Conservation (phyloP, 1,140 invertebrate species). For the Ceratina australensis region DNA sequence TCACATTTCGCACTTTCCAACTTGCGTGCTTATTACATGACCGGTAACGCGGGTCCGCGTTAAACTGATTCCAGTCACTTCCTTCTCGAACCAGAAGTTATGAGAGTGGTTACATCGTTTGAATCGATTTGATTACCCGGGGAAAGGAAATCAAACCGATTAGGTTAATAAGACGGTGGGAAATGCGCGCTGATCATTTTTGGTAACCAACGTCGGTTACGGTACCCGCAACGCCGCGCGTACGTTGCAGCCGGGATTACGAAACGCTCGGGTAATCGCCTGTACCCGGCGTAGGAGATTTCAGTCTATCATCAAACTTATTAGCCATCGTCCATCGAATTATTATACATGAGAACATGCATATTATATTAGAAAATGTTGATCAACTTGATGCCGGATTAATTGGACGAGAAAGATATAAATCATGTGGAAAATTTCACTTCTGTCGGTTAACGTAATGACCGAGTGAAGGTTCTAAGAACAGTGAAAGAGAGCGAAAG, state of each 20-base stretch:
- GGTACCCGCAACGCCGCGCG: background rate
- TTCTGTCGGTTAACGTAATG: constrained; percentile 6
- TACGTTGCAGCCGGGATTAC: background rate
- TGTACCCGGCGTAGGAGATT: background rate
- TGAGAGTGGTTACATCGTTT: background rate
- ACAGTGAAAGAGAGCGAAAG: constrained; percentile 17
- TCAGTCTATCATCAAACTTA: background rate
- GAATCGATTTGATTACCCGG: no score
- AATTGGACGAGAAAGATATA: background rate
- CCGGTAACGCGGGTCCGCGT: background rate
- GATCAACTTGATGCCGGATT: background rate
- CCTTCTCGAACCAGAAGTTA: background rate
- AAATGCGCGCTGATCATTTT: background rate
- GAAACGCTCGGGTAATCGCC: background rate
- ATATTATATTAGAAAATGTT: no score
- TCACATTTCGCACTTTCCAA: constrained; percentile 42
- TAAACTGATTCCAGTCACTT: background rate
- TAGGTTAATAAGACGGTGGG: background rate
- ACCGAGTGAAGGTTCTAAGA: background rate
- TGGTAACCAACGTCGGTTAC: background rate
- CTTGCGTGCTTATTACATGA: constrained; percentile 8
- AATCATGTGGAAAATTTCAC: constrained; percentile 18
- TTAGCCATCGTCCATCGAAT: no score
- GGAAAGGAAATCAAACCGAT: background rate
- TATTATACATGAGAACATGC: no score